Percentiles rank a stretch among this genome's conserved stretches.
These are phyloP conservation scores for Leucophenga varia DNA, from an alignment of 1,140 invertebrate species.

Conservation along the genomic window DNA sequence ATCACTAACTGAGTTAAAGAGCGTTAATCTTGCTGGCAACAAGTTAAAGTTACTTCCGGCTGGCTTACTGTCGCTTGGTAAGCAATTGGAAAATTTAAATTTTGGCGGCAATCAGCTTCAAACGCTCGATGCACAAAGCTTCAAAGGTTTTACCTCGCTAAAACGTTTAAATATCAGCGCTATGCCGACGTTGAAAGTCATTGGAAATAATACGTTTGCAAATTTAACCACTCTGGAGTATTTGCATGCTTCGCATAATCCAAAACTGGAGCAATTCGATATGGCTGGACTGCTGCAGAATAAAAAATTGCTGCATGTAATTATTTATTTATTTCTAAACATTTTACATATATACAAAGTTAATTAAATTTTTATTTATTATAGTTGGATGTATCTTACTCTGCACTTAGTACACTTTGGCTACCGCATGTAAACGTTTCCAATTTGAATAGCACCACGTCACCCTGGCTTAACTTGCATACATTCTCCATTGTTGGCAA, in stretches of 20 bases:
- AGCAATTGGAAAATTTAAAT: conserved; percentile 59
- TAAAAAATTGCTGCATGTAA: conserved; percentile 27
- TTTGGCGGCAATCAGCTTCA: conserved; percentile 62
- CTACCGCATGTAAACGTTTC: conserved; percentile 15
- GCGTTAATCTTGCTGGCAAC: conserved; percentile 63
- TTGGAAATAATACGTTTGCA: conserved; percentile 59
- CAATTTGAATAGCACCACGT: neutral
- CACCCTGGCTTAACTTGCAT: conserved; percentile 46
- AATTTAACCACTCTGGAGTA: conserved; percentile 51
- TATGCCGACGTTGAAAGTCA: conserved; percentile 59
- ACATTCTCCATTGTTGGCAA: conserved; percentile 61
- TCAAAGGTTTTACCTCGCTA: conserved; percentile 60
- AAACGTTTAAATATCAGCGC: conserved; percentile 61
- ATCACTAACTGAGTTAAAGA: conserved; percentile 56
- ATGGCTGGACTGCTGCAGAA: conserved; percentile 26
- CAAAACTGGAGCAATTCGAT: conserved; percentile 34
- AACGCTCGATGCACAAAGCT: conserved; percentile 61
- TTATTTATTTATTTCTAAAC: too few relatives aligned
- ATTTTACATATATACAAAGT: too few relatives aligned
- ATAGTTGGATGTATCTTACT: conserved; percentile 53
- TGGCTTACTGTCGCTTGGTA: conserved; percentile 58
- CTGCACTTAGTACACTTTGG: conserved; percentile 57
- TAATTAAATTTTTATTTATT: conserved; percentile 3
- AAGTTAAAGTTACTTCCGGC: conserved; percentile 61
- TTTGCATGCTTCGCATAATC: conserved; percentile 38